Evolutionary conservation across 2,113 vertebrate species (phyloP), one percentile per base, ranked within the genome.

Genomic region (Periophthalmodon schlosseri): DNA sequence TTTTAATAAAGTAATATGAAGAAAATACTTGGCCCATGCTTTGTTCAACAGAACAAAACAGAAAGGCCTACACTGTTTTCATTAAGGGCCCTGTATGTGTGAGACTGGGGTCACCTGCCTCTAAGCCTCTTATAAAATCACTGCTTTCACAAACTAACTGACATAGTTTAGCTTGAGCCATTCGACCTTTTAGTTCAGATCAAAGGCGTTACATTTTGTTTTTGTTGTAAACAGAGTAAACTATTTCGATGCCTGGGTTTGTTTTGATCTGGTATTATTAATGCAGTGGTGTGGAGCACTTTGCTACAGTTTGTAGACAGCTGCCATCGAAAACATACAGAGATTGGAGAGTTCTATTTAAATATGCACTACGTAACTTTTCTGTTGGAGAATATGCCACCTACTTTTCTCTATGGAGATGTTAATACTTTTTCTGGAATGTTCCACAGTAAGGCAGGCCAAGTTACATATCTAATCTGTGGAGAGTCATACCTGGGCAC

Each of bases 121-220:
- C 65, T 68, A 47, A 68, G 65, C 44, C 20, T 47, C 44, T 68
- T 68, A 68, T 49, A 68, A 68, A 68, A 68, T 68, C 65, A 68
- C 65, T 23, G n/a, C 44, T 68, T 68, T 68, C 65, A 68, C n/a
- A 67, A 46, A 64, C 61, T 10, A 9, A 64, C 15, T 20, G 36
- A 44, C 36, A 49, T 11, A 68, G 36, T 49, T 68, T 20, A 23
- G 36, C 14, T 36, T 64, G 65, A 67, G 39, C 34, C 39, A 0
- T 39, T 47, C 44, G 65, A 68, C 65, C 44, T 68, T 65, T 68
- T 68, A 47, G 44, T n/a, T 10, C 12, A 5, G 12, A 24, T 68
- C 23, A 68, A 23, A 2, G 4, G 1, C n/a, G 15, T 3, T 18
- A 65, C 33, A 49, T 24, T 47, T 46, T 34, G 28, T 24, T 34